These are phyloP conservation scores for Cenopis cana DNA, from an alignment of 2,888 invertebrate species.

Conservation along the genomic window DNA sequence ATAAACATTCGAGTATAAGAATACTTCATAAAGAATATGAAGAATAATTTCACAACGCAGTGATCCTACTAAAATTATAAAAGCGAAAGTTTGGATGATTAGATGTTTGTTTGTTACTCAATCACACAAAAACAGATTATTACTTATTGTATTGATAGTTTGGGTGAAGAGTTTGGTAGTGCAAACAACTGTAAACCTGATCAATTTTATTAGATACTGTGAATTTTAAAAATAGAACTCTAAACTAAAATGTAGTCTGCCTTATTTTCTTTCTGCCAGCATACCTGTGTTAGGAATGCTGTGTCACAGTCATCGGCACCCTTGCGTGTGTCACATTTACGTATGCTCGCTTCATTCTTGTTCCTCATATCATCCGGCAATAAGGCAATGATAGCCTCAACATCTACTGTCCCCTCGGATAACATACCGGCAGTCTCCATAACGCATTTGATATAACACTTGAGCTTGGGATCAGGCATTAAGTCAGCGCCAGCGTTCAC, in stretches of 20 bases:
- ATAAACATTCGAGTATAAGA: no score
- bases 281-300: constrained; percentile 72
- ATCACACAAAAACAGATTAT: no score
- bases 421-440: constrained; percentile 80
- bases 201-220: constrained; percentile 23
- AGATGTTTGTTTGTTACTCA: no score
- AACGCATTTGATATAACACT: constrained; percentile 77
- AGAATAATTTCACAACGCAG: no score
- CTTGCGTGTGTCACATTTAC: constrained; percentile 66
- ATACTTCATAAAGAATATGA: no score
- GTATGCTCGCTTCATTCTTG: constrained; percentile 58
- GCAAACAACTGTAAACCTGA: constrained; percentile 17
- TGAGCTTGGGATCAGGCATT: constrained; percentile 64
- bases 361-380: constrained; percentile 64
- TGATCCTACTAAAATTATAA: no score
- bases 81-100: no score
- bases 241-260: constrained; percentile 72
- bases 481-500: constrained; percentile 70
- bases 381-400: constrained; percentile 71
- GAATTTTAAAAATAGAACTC: constrained; percentile 10
- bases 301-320: constrained; percentile 77
- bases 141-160: no score
- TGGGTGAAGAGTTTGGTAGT: no score
- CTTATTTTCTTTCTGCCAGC: constrained; percentile 74
- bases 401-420: constrained; percentile 68